Conservation (phyloP, 2,113 vertebrate species). For the Sprattus sprattus region DNA sequence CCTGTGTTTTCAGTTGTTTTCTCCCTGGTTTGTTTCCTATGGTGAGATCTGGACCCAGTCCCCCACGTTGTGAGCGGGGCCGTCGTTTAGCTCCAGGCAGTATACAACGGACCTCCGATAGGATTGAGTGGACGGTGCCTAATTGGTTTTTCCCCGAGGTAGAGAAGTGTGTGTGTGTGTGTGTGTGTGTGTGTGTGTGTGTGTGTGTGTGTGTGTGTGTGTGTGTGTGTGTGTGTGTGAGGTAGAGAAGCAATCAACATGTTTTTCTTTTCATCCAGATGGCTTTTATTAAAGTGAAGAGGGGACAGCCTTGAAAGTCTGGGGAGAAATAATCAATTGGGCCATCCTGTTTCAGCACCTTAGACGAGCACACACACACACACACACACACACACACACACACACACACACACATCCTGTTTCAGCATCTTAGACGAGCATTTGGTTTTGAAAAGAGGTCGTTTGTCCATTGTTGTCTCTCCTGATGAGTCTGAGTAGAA, state of each 20-base stretch:
- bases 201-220: too few species aligned
- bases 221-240: too few species aligned
- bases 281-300: neutral
- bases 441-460: neutral
- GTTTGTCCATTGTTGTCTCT: neutral
- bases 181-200: too few species aligned
- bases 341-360: neutral
- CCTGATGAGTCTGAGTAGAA: neutral
- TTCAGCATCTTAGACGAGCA: neutral
- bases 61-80: neutral
- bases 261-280: constrained; percentile 11
- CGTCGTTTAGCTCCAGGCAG: constrained; percentile 14
- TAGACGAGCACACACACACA: too few species aligned
- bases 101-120: constrained; percentile 22
- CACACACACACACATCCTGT: too few species aligned
- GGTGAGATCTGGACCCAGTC: neutral
- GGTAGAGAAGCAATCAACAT: constrained; percentile 24
- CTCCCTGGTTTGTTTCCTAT: neutral
- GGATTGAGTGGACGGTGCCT: constrained; percentile 18
- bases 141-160: constrained; percentile 47
- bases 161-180: too few species aligned
- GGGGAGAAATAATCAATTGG: neutral
- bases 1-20: neutral
- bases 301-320: neutral
- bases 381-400: too few species aligned